phyloP scores from a whole-genome alignment of 2,888 invertebrate genomes.

The Marronus borbonicus region DNA sequence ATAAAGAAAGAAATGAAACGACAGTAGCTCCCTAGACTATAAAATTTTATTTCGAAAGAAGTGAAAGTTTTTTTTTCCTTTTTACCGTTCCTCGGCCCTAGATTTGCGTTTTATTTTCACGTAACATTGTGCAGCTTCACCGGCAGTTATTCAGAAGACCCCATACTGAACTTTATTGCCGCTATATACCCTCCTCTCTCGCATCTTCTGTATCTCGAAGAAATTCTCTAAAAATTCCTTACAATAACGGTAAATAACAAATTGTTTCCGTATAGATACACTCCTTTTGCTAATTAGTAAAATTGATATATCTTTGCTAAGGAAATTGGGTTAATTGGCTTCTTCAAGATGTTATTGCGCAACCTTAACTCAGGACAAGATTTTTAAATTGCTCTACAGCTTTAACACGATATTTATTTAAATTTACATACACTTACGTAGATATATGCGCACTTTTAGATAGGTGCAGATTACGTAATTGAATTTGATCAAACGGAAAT shows the following conservation, averaged over 20 bases:
- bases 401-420: constrained; percentile 20
- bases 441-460: not conserved
- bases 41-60: constrained; percentile 41
- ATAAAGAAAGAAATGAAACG: constrained; percentile 27
- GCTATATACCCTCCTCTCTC: constrained; percentile 17
- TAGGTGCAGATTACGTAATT: constrained; percentile 12
- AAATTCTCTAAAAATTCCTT: not conserved
- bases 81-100: constrained; percentile 20
- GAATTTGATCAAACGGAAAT: constrained; percentile 1
- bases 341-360: constrained; percentile 19
- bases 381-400: constrained; percentile 15
- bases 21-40: constrained; percentile 30
- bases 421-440: not conserved
- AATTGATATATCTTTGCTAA: not conserved
- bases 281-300: constrained; percentile 9
- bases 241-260: constrained; percentile 20
- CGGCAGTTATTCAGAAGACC: constrained; percentile 9
- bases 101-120: constrained; percentile 10
- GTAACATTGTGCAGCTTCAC: constrained; percentile 23
- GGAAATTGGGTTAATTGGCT: constrained; percentile 27
- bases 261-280: constrained; percentile 11
- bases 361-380: constrained; percentile 2
- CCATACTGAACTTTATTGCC: constrained; percentile 26
- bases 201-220: not conserved
- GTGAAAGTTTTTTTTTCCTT: constrained; percentile 43